Conservation (phyloP, 2,888 invertebrate species). For the Drosophila suboccidentalis region DNA sequence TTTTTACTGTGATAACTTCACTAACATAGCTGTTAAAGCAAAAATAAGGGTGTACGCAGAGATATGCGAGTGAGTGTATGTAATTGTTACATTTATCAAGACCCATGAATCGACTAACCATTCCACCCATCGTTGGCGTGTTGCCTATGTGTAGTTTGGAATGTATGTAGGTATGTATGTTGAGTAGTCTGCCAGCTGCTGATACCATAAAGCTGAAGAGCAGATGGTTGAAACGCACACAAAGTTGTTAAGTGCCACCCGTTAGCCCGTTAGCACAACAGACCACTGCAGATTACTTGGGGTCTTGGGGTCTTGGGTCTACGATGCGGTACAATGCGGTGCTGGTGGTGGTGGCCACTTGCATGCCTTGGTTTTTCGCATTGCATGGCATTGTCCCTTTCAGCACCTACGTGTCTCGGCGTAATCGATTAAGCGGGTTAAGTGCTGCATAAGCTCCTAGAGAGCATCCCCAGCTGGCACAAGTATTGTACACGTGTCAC, state of each 20-base stretch:
- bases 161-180: conserved; percentile 17
- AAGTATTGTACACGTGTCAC: background rate
- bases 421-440: conserved; percentile 68
- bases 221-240: conserved; percentile 45
- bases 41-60: too few species aligned
- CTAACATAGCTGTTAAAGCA: too few species aligned
- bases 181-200: conserved; percentile 45
- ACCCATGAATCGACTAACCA: background rate
- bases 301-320: conserved; percentile 14
- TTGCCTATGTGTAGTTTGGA: conserved; percentile 15
- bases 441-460: conserved; percentile 55
- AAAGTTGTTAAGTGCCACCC: conserved; percentile 60
- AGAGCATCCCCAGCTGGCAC: conserved; percentile 8
- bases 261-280: conserved; percentile 3
- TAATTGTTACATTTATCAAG: background rate
- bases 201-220: conserved; percentile 40
- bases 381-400: conserved; percentile 16
- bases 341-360: conserved; percentile 2
- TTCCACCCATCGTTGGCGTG: background rate
- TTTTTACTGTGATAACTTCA: too few species aligned
- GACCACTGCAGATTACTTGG: conserved; percentile 28
- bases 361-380: conserved; percentile 18
- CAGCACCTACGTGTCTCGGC: conserved; percentile 1
- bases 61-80: too few species aligned
- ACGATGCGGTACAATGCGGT: background rate